A percentile compares a stretch with the other conserved stretches of the same genome.
Evolutionary conservation across 2,888 invertebrate species (phyloP).

Genomic region (Phaonia tiefii): DNA sequence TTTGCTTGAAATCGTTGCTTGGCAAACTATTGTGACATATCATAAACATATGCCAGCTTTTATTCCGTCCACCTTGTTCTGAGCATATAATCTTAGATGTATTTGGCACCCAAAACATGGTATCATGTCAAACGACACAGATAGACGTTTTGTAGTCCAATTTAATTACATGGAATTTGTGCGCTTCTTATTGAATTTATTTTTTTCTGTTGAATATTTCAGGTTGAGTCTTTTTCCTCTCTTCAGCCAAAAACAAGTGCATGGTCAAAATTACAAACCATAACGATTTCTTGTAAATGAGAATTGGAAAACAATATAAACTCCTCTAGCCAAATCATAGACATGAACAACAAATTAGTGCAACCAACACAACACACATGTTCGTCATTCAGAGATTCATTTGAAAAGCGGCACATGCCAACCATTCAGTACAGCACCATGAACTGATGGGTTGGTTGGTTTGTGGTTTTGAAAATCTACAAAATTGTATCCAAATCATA

Average conservation of each 20-base stretch:
- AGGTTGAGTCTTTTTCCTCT: constrained; percentile 40
- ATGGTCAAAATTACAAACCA: constrained; percentile 66
- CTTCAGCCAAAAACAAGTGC: constrained; percentile 64
- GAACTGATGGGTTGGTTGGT: constrained; percentile 42
- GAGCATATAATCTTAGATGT: too few relatives aligned
- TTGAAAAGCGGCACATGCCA: constrained; percentile 27
- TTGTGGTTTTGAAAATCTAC: constrained; percentile 12
- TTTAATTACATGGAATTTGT: not conserved
- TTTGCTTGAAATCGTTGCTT: too few relatives aligned
- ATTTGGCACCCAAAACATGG: constrained; percentile 4
- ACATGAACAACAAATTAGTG: constrained; percentile 51
- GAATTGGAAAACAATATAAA: constrained; percentile 15
- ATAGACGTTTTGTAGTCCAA: not conserved
- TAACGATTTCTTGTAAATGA: constrained; percentile 57
- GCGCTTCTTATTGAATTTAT: not conserved
- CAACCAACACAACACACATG: constrained; percentile 51
- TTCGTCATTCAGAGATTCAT: constrained; percentile 17
- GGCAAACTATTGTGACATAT: too few relatives aligned
- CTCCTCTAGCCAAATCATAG: constrained; percentile 13
- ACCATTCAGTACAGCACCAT: constrained; percentile 51
- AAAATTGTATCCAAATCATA: constrained; percentile 33
- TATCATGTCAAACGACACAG: not conserved
- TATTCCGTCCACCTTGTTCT: too few relatives aligned
- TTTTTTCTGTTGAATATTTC: not conserved
- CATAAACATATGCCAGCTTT: too few relatives aligned